Percentiles rank a stretch among this genome's conserved stretches.
These are phyloP conservation scores for Vicugna pacos DNA, from an alignment of 2,113 vertebrate genomes.

Conservation along the genomic window DNA sequence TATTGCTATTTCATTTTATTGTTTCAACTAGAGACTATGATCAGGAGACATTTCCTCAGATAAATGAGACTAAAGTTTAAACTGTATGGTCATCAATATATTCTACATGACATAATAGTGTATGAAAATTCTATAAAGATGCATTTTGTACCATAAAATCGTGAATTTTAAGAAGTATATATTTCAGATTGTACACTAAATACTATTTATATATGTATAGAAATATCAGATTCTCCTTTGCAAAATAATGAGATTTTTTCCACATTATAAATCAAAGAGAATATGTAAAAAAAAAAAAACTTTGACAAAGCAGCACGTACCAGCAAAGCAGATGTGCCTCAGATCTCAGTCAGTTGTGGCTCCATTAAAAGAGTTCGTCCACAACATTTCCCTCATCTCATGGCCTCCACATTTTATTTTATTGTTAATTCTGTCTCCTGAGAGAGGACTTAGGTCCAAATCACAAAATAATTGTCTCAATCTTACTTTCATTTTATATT, in stretches of 20 bases:
- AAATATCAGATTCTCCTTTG: slow-evolving; percentile 37
- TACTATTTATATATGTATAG: not conserved
- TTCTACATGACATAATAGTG: not conserved
- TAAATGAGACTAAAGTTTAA: slow-evolving; percentile 21
- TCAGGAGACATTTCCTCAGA: not conserved
- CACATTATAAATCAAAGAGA: not conserved
- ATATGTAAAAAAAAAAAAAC: not conserved
- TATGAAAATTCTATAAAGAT: slow-evolving; percentile 32
- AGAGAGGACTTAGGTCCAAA: not conserved
- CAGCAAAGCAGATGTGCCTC: not conserved
- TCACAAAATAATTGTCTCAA: slow-evolving; percentile 2
- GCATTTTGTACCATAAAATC: not conserved
- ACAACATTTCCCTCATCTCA: slow-evolving; percentile 4
- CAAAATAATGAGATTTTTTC: not conserved
- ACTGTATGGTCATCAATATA: not conserved
- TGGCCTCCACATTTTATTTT: not conserved
- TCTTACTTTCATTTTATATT: slow-evolving; percentile 44
- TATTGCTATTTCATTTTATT: not conserved
- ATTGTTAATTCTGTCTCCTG: slow-evolving; percentile 13
- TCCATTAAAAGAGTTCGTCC: not conserved
- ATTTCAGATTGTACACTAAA: slow-evolving; percentile 20
- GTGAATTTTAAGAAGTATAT: not conserved
- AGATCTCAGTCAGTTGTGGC: not conserved
- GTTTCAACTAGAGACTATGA: not conserved
- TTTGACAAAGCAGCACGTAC: not conserved